Percentiles rank a stretch among this genome's conserved stretches.
Evolutionary conservation across 2,888 invertebrate species (phyloP).

Genomic region (Isotomurus palustris): DNA sequence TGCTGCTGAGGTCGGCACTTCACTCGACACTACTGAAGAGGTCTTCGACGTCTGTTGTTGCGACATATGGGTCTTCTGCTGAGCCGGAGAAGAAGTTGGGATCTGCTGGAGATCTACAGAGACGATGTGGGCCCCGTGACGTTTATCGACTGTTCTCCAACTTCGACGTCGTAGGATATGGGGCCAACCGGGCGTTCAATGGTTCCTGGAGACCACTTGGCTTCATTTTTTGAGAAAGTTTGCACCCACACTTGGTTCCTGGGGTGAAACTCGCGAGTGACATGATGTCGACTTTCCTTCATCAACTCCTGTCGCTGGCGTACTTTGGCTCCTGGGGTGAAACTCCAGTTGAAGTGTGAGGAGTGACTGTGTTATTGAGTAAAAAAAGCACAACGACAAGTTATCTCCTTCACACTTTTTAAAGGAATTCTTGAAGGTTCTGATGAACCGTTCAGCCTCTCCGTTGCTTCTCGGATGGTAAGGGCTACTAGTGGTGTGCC

Average conservation of each 20-base stretch:
- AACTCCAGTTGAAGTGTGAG: neutral
- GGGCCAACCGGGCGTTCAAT: constrained; percentile 7
- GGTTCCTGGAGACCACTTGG: constrained; percentile 18
- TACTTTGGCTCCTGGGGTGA: constrained; percentile 2
- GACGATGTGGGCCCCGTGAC: constrained; percentile 7
- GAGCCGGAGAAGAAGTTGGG: neutral
- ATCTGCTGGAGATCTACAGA: neutral
- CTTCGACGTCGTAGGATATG: constrained; percentile 10
- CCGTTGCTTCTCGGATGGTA: constrained; percentile 22
- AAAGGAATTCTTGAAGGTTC: constrained; percentile 10
- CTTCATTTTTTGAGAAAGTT: constrained; percentile 2
- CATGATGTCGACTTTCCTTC: neutral
- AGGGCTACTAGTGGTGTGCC: constrained; percentile 13
- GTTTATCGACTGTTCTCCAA: neutral
- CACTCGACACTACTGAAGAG: no score
- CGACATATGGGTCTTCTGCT: no score
- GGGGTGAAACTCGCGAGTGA: constrained; percentile 1
- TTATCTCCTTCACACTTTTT: neutral
- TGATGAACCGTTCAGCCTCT: constrained; percentile 16
- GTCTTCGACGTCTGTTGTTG: no score
- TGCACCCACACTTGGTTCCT: constrained; percentile 13
- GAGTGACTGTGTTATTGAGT: no score
- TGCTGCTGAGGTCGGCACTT: no score
- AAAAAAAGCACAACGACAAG: constrained; percentile 4
- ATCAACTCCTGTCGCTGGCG: neutral